Evolutionary conservation across 2,888 invertebrate species (phyloP).

Genomic region (Patella ulyssiponensis): DNA sequence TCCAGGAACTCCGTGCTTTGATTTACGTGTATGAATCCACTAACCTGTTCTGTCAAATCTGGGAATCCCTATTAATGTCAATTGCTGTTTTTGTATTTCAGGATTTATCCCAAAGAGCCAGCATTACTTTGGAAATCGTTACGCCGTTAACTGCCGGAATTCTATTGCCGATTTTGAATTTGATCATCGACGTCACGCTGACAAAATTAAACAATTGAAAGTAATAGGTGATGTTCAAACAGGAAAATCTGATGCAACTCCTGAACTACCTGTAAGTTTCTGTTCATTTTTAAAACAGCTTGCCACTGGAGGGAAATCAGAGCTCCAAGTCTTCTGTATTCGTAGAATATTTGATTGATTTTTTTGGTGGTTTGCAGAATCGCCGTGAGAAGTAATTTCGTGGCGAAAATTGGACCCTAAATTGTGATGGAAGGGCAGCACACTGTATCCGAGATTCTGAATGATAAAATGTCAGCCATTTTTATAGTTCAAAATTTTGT

Average conservation of each 20-base stretch:
- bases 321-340: background rate
- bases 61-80: no score
- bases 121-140: slow-evolving; percentile 63
- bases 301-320: background rate
- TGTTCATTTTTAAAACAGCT: background rate
- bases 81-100: slow-evolving; percentile 27
- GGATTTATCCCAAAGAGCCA: slow-evolving; percentile 64
- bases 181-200: slow-evolving; percentile 51
- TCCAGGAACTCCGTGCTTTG: no score
- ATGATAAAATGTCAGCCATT: no score
- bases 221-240: slow-evolving; percentile 49
- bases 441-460: no score
- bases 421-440: no score
- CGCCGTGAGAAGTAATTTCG: no score
- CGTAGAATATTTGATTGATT: background rate
- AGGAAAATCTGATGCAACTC: slow-evolving; percentile 40
- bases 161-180: slow-evolving; percentile 61
- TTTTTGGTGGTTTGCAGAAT: no score
- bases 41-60: no score
- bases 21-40: no score
- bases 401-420: no score
- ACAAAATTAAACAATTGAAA: slow-evolving; percentile 50
- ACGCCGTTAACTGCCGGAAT: slow-evolving; percentile 58
- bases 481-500: no score
- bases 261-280: slow-evolving; percentile 50